Conservation (phyloP, 2,888 invertebrate genomes). For the Suillia variegata region DNA sequence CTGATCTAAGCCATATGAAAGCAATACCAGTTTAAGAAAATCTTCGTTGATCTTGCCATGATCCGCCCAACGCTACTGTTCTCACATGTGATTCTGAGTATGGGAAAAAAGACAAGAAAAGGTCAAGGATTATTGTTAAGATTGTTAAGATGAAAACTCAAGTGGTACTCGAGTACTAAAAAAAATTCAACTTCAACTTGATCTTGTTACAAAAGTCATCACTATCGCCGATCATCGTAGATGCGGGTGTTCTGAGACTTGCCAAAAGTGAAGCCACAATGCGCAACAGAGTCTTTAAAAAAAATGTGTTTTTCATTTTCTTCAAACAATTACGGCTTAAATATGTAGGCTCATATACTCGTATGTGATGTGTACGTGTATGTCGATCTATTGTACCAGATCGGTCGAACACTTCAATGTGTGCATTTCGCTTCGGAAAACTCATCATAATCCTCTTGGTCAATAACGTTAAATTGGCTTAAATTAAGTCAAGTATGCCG, state of each 20-base stretch:
- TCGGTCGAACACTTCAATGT: too few relatives aligned
- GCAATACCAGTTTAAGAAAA: conserved; percentile 20
- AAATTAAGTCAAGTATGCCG: conserved; percentile 61
- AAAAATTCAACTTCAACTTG: not conserved
- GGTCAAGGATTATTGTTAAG: not conserved
- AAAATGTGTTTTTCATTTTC: conserved; percentile 20
- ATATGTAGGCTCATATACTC: conserved; percentile 11
- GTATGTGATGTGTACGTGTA: not conserved
- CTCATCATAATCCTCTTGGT: conserved; percentile 34
- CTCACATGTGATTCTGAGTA: not conserved
- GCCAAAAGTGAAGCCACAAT: conserved; percentile 35
- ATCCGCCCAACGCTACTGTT: too few relatives aligned
- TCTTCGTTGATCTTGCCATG: too few relatives aligned
- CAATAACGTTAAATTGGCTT: conserved; percentile 58
- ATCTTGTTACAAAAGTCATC: conserved; percentile 33
- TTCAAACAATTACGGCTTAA: conserved; percentile 39
- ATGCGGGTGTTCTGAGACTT: conserved; percentile 46
- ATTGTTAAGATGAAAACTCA: not conserved
- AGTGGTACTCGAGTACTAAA: not conserved
- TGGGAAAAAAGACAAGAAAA: too few relatives aligned
- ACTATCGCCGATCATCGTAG: conserved; percentile 23
- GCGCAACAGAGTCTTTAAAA: conserved; percentile 12
- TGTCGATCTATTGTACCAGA: too few relatives aligned
- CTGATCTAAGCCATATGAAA: conserved; percentile 9
- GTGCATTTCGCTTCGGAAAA: too few relatives aligned